Evolutionary conservation across 2,888 invertebrate species (phyloP).

Genomic region (Drosophila mayaguana): DNA sequence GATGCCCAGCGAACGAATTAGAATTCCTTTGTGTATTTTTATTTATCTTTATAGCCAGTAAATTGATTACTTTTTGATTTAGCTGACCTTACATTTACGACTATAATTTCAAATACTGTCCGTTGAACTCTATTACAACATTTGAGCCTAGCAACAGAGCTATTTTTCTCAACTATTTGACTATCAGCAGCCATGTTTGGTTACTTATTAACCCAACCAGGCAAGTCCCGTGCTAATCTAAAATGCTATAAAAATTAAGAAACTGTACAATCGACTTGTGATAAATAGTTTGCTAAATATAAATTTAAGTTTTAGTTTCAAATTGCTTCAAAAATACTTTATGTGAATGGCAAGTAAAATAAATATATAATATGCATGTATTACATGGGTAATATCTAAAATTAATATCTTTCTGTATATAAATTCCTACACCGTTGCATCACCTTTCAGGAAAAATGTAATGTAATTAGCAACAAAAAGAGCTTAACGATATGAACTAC

Average conservation of each 20-base stretch:
- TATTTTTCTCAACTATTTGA: not conserved
- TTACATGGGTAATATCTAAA: not conserved
- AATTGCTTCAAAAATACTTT: not conserved
- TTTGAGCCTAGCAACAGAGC: conserved; percentile 39
- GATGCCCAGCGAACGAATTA: not conserved
- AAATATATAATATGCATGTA: no score
- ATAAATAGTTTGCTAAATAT: not conserved
- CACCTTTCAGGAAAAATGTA: not conserved
- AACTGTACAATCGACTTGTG: conserved; percentile 33
- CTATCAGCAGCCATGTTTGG: conserved; percentile 8
- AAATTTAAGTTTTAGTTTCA: not conserved
- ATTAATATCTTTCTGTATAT: not conserved
- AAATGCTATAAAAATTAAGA: conserved; percentile 33
- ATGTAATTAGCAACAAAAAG: conserved; percentile 15
- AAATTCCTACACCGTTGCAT: not conserved
- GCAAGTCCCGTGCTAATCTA: conserved; percentile 38
- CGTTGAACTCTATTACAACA: conserved; percentile 49
- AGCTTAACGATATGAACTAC: conserved; percentile 15
- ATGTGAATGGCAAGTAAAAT: not conserved
- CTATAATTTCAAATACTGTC: conserved; percentile 54
- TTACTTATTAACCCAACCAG: not conserved
- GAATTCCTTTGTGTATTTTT: conserved; percentile 4
- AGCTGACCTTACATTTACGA: conserved; percentile 53
- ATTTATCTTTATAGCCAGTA: conserved; percentile 54
- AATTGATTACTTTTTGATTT: conserved; percentile 53